Evolutionary conservation across 2,888 invertebrate genomes (phyloP).

Genomic region (Dicyrtoma fusca): DNA sequence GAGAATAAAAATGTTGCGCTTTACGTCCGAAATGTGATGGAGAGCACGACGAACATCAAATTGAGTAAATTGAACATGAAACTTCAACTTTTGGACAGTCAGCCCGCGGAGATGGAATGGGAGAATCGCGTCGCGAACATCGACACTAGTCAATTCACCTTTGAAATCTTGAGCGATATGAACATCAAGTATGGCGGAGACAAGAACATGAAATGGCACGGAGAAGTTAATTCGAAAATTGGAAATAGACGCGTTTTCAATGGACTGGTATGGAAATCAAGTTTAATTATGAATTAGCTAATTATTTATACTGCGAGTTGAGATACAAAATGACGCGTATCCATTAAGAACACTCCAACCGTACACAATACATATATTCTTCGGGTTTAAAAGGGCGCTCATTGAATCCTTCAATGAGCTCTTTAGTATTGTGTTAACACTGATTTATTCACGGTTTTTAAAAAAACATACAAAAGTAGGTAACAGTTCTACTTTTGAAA

Average conservation of each 20-base stretch:
- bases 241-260: slow-evolving; percentile 47
- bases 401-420: no score
- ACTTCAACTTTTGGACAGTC: slow-evolving; percentile 42
- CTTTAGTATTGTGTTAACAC: no score
- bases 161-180: slow-evolving; percentile 47
- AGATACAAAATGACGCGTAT: no score
- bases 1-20: slow-evolving; percentile 41
- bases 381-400: no score
- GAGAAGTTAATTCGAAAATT: slow-evolving; percentile 44
- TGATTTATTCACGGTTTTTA: no score
- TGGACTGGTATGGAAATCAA: slow-evolving; percentile 48
- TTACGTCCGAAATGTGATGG: slow-evolving; percentile 39
- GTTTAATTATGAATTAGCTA: not conserved
- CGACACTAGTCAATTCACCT: slow-evolving; percentile 41
- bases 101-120: slow-evolving; percentile 46
- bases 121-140: slow-evolving; percentile 46
- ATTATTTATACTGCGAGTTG: no score
- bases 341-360: no score
- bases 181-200: slow-evolving; percentile 46
- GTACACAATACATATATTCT: no score
- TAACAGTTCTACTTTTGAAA: no score
- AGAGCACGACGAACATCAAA: slow-evolving; percentile 38
- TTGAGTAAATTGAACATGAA: slow-evolving; percentile 41
- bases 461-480: no score
- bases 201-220: slow-evolving; percentile 42